phyloP scores from a whole-genome alignment of 2,113 vertebrate genomes.

The Coryphaenoides rupestris region DNA sequence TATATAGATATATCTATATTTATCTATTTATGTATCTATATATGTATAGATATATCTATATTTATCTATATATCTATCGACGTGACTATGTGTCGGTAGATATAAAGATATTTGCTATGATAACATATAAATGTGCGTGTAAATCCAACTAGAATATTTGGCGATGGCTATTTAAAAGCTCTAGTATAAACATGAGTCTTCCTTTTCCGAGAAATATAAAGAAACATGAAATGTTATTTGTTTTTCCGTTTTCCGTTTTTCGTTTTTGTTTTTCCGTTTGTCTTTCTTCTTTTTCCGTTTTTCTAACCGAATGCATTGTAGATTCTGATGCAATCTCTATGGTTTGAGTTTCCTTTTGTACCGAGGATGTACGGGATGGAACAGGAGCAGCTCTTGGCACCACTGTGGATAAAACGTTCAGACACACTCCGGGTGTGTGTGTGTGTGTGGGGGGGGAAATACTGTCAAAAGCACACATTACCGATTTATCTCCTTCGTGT shows the following conservation, averaged over 20 bases:
- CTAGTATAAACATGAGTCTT: slow-evolving; percentile 87
- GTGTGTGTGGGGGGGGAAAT: slow-evolving; percentile 34
- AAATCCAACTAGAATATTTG: slow-evolving; percentile 74
- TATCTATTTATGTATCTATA: slow-evolving; percentile 14
- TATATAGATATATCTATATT: slow-evolving; percentile 39
- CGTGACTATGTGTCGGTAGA: slow-evolving; percentile 29
- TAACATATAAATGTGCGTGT: slow-evolving; percentile 50
- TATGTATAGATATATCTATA: slow-evolving; percentile 47
- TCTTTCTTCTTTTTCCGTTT: slow-evolving; percentile 46
- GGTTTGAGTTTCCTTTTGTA: slow-evolving; percentile 41
- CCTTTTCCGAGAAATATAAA: slow-evolving; percentile 82
- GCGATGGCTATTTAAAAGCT: slow-evolving; percentile 78
- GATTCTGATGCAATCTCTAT: slow-evolving; percentile 34
- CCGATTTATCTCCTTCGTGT: slow-evolving; percentile 34
- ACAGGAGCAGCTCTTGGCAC: slow-evolving; percentile 68
- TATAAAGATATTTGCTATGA: slow-evolving; percentile 5
- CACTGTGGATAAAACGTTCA: slow-evolving; percentile 70
- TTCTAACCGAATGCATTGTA: slow-evolving; percentile 62
- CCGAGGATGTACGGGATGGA: slow-evolving; percentile 41
- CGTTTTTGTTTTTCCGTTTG: slow-evolving; percentile 43
- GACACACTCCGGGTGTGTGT: slow-evolving; percentile 35
- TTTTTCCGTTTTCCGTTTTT: slow-evolving; percentile 24
- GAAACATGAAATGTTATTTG: slow-evolving; percentile 64
- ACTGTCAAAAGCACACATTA: slow-evolving; percentile 56
- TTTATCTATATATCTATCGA: slow-evolving; percentile 32